phyloP scores from a whole-genome alignment of 2,113 vertebrate genomes.

The Montifringilla adamsi region DNA sequence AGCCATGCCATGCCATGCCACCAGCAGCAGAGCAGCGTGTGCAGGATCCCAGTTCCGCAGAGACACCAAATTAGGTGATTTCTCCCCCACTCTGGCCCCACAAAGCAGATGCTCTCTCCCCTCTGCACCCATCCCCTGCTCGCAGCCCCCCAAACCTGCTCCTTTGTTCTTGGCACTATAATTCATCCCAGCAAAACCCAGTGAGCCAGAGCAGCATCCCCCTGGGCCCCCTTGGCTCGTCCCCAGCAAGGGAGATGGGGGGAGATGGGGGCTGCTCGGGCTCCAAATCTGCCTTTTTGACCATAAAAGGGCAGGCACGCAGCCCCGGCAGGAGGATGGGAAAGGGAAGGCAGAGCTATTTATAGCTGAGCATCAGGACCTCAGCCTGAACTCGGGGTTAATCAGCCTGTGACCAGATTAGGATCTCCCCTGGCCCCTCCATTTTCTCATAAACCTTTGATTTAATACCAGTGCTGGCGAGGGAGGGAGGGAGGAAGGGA shows the following conservation, averaged over 20 bases:
- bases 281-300: slow-evolving; percentile 75
- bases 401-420: slow-evolving; percentile 67
- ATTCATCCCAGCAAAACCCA: slow-evolving; percentile 44
- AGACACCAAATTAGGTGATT: not conserved
- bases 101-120: not conserved
- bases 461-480: not conserved
- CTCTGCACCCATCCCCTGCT: not conserved
- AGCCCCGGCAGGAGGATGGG: slow-evolving; percentile 64
- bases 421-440: slow-evolving; percentile 61
- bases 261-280: slow-evolving; percentile 60
- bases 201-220: slow-evolving; percentile 44
- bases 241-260: slow-evolving; percentile 65
- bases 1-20: not conserved
- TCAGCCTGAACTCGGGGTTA: slow-evolving; percentile 68
- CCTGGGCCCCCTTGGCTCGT: slow-evolving; percentile 64
- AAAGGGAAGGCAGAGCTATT: slow-evolving; percentile 78
- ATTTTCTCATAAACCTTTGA: slow-evolving; percentile 68
- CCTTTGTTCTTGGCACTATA: slow-evolving; percentile 45
- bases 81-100: not conserved
- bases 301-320: slow-evolving; percentile 83
- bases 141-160: slow-evolving; percentile 29
- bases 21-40: rapidly evolving
- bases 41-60: not conserved
- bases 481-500: not conserved
- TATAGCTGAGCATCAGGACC: slow-evolving; percentile 75